These are phyloP conservation scores for Tenthredo scrophulariae DNA, from an alignment of 2,888 invertebrate species.

Conservation along the genomic window DNA sequence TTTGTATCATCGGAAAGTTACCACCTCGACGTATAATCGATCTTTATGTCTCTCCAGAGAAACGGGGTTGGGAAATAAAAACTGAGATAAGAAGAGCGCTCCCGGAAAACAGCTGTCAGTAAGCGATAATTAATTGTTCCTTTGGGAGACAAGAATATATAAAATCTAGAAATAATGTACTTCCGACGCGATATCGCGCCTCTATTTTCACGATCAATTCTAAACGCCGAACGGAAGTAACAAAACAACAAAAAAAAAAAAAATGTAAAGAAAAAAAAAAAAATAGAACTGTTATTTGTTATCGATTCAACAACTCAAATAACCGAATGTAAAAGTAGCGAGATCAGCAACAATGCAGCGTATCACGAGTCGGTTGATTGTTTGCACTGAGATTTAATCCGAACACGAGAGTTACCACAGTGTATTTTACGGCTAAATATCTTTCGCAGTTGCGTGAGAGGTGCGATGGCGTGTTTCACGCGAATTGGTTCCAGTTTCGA, in stretches of 20 bases:
- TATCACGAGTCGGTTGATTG: not conserved
- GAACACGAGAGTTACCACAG: not conserved
- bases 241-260: not conserved
- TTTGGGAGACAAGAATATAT: not conserved
- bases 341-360: not conserved
- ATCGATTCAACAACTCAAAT: not conserved
- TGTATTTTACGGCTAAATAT: conserved; percentile 11
- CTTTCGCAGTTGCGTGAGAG: not conserved
- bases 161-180: not conserved
- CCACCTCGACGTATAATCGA: conserved; percentile 5
- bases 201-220: not conserved
- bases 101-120: conserved; percentile 29
- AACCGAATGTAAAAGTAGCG: not conserved
- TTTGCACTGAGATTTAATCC: conserved; percentile 5
- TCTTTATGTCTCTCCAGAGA: not conserved
- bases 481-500: conserved; percentile 12
- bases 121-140: conserved; percentile 14
- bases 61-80: not conserved
- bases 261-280: not conserved
- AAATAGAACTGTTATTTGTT: not conserved
- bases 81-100: not conserved
- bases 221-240: not conserved
- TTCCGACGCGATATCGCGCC: not conserved
- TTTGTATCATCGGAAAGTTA: not conserved
- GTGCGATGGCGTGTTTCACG: not conserved